A percentile compares a stretch with the other conserved stretches of the same genome.
phyloP scores from a whole-genome alignment of 1,140 invertebrate species.

The Mylabris phalerata region DNA sequence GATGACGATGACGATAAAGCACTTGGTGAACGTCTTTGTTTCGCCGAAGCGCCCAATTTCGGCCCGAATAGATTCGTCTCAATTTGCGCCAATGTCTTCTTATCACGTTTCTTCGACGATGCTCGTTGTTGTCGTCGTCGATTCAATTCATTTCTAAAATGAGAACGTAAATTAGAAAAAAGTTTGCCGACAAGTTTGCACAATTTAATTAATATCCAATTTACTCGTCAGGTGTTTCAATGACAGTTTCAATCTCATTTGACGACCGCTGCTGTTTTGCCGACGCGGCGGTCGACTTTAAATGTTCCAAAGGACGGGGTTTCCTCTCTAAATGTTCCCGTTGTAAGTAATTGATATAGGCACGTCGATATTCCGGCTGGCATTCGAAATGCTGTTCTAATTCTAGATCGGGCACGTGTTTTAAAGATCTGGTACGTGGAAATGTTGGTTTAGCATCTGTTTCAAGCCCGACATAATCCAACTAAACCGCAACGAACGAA shows the following conservation, averaged over 20 bases:
- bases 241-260: background rate
- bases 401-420: background rate
- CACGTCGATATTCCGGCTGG: constrained; percentile 47
- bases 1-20: background rate
- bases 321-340: constrained; percentile 34
- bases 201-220: too few species aligned
- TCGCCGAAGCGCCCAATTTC: background rate
- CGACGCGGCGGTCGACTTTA: constrained; percentile 4
- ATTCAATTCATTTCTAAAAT: too few species aligned
- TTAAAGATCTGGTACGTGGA: background rate
- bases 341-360: constrained; percentile 40
- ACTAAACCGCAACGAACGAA: constrained; percentile 13
- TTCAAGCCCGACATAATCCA: constrained; percentile 24
- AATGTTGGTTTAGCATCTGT: constrained; percentile 10
- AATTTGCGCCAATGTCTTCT: constrained; percentile 1
- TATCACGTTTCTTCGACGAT: background rate
- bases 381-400: constrained; percentile 39
- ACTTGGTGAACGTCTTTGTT: too few species aligned
- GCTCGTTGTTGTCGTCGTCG: background rate
- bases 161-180: too few species aligned
- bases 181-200: too few species aligned
- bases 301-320: constrained; percentile 25
- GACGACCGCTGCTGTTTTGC: background rate
- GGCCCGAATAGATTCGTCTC: constrained; percentile 4
- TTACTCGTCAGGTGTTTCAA: background rate